A percentile compares a stretch with the other conserved stretches of the same genome.
Evolutionary conservation across 2,113 vertebrate genomes (phyloP).

Genomic region (Psilopogon haemacephalus): DNA sequence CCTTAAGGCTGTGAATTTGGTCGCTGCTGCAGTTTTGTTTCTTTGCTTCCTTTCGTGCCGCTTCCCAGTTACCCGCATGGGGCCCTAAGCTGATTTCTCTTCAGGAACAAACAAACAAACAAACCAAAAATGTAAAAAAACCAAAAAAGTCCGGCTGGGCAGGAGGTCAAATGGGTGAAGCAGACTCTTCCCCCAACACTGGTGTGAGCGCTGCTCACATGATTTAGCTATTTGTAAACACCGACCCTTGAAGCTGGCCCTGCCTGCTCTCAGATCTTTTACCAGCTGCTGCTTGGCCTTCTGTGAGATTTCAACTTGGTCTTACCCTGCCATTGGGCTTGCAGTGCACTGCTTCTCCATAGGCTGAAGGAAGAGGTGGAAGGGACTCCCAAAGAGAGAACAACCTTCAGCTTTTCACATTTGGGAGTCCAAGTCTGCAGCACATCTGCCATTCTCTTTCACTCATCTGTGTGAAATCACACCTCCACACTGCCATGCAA

Average conservation of each 20-base stretch:
- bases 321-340: background rate
- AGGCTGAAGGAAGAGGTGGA: background rate
- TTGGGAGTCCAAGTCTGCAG: background rate
- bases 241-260: background rate
- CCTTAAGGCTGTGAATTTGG: background rate
- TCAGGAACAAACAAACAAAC: background rate
- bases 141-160: background rate
- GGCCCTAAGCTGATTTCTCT: slow-evolving; percentile 20
- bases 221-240: slow-evolving; percentile 44
- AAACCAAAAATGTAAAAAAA: background rate
- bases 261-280: slow-evolving; percentile 26
- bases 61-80: background rate
- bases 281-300: background rate
- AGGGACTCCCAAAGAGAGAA: background rate
- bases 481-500: background rate
- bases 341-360: background rate
- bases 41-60: background rate
- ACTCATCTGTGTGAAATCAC: background rate
- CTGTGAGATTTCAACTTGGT: background rate
- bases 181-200: slow-evolving; percentile 1
- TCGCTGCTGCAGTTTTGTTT: background rate
- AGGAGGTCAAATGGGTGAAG: slow-evolving; percentile 3
- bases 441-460: accelerated
- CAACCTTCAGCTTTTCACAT: background rate
- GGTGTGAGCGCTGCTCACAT: background rate